Percentiles rank a stretch among this genome's conserved stretches.
Conservation (phyloP, 2,797 vertebrate genomes). For the Falco cherrug region DNA sequence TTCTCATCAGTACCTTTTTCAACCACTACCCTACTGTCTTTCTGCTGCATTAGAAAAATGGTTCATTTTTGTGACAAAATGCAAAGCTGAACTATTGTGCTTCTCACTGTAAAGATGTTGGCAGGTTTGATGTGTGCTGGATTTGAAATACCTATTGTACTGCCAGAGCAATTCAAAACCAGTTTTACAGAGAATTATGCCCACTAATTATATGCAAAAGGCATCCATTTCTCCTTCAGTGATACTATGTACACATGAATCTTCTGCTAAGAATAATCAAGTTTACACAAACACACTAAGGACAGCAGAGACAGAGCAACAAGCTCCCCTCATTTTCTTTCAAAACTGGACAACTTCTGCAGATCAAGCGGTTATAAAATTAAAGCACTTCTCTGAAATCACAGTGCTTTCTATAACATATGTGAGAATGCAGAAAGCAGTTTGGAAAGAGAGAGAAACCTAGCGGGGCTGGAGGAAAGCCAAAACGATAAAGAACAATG, state of each 20-base stretch:
- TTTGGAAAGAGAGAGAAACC: conserved; percentile 43
- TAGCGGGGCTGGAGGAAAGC: conserved; percentile 49
- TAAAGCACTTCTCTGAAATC: conserved; percentile 12
- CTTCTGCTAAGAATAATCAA: background rate
- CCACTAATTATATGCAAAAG: background rate
- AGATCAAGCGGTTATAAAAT: conserved; percentile 25
- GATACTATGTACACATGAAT: background rate
- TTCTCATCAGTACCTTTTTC: conserved; percentile 4
- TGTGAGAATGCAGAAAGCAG: conserved; percentile 54
- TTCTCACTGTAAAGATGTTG: background rate
- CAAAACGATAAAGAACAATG: conserved; percentile 61
- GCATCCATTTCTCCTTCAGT: background rate
- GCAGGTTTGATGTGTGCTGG: conserved; percentile 6
- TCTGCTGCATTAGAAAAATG: conserved; percentile 20
- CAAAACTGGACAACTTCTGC: background rate
- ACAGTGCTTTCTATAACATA: conserved; percentile 35
- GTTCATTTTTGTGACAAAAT: conserved; percentile 41
- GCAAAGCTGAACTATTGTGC: background rate
- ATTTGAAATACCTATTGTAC: conserved; percentile 41
- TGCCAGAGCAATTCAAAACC: conserved; percentile 4
- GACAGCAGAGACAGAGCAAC: background rate
- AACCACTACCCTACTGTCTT: background rate
- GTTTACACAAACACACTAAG: background rate
- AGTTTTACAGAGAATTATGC: conserved; percentile 18
- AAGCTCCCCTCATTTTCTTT: background rate